Conservation (phyloP, 1,140 invertebrate genomes). For the Musca domestica region DNA sequence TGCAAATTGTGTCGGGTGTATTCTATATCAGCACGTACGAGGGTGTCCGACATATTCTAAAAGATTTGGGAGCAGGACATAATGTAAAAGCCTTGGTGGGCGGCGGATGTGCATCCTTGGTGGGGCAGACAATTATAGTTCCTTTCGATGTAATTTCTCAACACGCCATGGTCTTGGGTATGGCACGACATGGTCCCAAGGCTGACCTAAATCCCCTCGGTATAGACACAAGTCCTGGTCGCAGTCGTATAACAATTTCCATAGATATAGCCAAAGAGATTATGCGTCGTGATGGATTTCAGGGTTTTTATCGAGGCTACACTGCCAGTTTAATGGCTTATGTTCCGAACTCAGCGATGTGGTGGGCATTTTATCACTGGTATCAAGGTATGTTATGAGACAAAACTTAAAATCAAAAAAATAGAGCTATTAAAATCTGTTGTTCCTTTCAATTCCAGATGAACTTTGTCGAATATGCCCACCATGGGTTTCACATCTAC, state of each 20-base stretch:
- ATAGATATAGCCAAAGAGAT: conserved; percentile 71
- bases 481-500: conserved; percentile 74
- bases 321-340: conserved; percentile 87
- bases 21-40: conserved; percentile 97
- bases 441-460: conserved; percentile 59
- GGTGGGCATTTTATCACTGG: conserved; percentile 94
- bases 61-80: conserved; percentile 58
- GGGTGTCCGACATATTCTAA: conserved; percentile 79
- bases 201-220: conserved; percentile 70
- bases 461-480: conserved; percentile 73
- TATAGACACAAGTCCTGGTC: conserved; percentile 60
- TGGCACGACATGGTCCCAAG: conserved; percentile 58
- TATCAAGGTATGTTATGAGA: conserved; percentile 91
- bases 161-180: conserved; percentile 92
- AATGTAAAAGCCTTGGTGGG: conserved; percentile 60
- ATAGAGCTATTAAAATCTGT: not conserved
- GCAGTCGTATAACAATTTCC: conserved; percentile 64
- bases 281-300: conserved; percentile 73
- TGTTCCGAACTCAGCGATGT: conserved; percentile 92
- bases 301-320: conserved; percentile 92
- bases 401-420: not conserved
- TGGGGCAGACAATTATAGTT: conserved; percentile 93
- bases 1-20: conserved; percentile 78
- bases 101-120: conserved; percentile 85
- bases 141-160: conserved; percentile 96